phyloP scores from a whole-genome alignment of 1,140 invertebrate species.

The Euschistus heros region DNA sequence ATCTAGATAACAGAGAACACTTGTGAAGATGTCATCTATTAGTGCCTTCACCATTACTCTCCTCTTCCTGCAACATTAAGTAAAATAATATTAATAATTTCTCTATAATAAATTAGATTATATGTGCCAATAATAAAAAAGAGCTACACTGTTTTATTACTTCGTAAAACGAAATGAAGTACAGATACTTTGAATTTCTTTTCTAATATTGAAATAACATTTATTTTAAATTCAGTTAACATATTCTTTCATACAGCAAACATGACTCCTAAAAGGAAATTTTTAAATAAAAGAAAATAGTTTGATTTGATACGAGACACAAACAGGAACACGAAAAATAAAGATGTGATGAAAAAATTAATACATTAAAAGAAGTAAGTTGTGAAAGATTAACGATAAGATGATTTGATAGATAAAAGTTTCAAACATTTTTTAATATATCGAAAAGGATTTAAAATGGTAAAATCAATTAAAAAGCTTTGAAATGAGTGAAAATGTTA shows the following conservation, averaged over 20 bases:
- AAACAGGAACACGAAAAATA: not conserved
- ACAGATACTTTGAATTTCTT: not conserved
- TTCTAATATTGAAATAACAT: not conserved
- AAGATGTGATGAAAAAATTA: not conserved
- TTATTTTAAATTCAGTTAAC: not conserved
- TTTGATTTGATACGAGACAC: not conserved
- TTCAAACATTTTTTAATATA: no score
- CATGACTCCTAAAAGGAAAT: not conserved
- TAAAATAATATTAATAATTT: not conserved
- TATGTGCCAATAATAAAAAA: not conserved
- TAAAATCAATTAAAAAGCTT: no score
- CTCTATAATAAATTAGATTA: no score
- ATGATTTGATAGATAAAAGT: not conserved
- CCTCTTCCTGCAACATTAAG: slow-evolving; percentile 1
- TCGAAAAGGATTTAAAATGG: no score
- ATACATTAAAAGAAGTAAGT: not conserved
- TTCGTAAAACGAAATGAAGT: not conserved
- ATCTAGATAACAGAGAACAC: no score
- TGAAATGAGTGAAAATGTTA: no score
- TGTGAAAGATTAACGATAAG: not conserved
- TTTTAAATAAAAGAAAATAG: not conserved
- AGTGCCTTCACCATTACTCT: slow-evolving; percentile 11
- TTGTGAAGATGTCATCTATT: slow-evolving; percentile 6
- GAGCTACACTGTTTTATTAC: not conserved
- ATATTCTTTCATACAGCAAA: not conserved